Evolutionary conservation across 2,888 invertebrate genomes (phyloP).

Genomic region (Malthinus seriepunctatus): DNA sequence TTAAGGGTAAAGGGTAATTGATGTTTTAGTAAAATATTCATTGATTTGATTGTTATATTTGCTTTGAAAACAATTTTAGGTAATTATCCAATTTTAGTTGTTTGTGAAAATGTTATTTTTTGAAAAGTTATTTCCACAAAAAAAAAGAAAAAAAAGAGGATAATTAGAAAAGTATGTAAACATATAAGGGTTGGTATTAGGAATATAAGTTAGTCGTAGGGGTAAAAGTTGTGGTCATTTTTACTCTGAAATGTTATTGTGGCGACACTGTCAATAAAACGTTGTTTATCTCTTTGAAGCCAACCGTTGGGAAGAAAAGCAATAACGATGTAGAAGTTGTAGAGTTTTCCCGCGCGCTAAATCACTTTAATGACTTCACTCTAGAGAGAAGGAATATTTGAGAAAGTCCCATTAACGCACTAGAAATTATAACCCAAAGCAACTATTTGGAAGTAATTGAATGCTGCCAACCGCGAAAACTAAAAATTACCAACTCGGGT

Average conservation of each 20-base stretch:
- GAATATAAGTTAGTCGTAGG: slow-evolving; percentile 6
- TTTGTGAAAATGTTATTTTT: too few species aligned
- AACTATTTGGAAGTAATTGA: slow-evolving; percentile 26
- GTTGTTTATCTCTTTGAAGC: slow-evolving; percentile 31
- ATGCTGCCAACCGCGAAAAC: slow-evolving; percentile 23
- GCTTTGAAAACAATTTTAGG: too few species aligned
- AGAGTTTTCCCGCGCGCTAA: slow-evolving; percentile 36
- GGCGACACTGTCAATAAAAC: slow-evolving; percentile 35
- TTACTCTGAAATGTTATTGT: slow-evolving; percentile 22
- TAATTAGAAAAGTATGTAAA: slow-evolving; percentile 4
- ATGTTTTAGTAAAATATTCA: too few species aligned
- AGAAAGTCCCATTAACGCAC: slow-evolving; percentile 25
- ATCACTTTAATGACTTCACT: slow-evolving; percentile 45
- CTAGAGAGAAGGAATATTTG: slow-evolving; percentile 24
- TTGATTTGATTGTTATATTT: too few species aligned
- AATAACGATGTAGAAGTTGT: slow-evolving; percentile 34
- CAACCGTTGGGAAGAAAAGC: slow-evolving; percentile 27
- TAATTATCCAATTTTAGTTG: too few species aligned
- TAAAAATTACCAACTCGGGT: slow-evolving; percentile 21
- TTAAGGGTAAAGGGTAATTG: too few species aligned
- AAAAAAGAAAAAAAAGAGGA: background rate
- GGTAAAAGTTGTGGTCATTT: slow-evolving; percentile 19
- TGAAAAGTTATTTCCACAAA: too few species aligned
- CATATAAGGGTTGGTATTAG: background rate
- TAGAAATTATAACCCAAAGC: slow-evolving; percentile 23